Conservation (phyloP, 1,140 invertebrate genomes). For the Hyles vespertilio region DNA sequence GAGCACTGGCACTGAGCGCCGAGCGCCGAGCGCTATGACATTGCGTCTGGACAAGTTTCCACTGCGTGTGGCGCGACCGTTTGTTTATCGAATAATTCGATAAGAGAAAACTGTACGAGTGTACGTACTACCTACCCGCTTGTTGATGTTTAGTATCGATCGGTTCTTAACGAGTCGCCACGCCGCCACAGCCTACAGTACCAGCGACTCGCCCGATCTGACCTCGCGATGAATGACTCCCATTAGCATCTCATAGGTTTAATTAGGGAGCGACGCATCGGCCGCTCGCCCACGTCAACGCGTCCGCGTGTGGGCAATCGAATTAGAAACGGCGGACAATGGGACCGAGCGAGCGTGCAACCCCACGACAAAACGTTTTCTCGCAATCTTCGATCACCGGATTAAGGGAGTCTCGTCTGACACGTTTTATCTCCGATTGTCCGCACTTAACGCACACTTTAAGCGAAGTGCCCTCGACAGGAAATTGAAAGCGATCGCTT, state of each 20-base stretch:
- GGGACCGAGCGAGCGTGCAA: slow-evolving; percentile 50
- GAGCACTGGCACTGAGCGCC: background rate
- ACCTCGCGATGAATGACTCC: slow-evolving; percentile 43
- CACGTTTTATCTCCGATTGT: slow-evolving; percentile 74
- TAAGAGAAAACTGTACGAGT: slow-evolving; percentile 36
- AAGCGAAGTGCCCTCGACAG: slow-evolving; percentile 70
- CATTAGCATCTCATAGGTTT: slow-evolving; percentile 58
- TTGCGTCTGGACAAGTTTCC: slow-evolving; percentile 48
- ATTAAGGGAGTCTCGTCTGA: slow-evolving; percentile 72
- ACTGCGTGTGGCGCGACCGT: slow-evolving; percentile 52
- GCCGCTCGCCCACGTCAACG: slow-evolving; percentile 46
- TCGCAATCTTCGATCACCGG: slow-evolving; percentile 73
- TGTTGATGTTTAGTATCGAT: slow-evolving; percentile 30
- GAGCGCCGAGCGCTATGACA: slow-evolving; percentile 31
- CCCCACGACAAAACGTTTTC: slow-evolving; percentile 73
- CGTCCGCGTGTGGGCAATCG: slow-evolving; percentile 50
- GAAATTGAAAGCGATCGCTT: slow-evolving; percentile 75
- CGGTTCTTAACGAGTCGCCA: slow-evolving; percentile 30
- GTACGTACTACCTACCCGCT: slow-evolving; percentile 8
- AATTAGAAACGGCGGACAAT: slow-evolving; percentile 68
- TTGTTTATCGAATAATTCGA: slow-evolving; percentile 44
- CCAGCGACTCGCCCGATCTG: slow-evolving; percentile 16
- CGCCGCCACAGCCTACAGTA: too few relatives aligned
- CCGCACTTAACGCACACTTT: slow-evolving; percentile 72
- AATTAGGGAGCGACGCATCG: slow-evolving; percentile 54